Conservation (phyloP, 2,113 vertebrate genomes). For the Arenaria interpres region DNA sequence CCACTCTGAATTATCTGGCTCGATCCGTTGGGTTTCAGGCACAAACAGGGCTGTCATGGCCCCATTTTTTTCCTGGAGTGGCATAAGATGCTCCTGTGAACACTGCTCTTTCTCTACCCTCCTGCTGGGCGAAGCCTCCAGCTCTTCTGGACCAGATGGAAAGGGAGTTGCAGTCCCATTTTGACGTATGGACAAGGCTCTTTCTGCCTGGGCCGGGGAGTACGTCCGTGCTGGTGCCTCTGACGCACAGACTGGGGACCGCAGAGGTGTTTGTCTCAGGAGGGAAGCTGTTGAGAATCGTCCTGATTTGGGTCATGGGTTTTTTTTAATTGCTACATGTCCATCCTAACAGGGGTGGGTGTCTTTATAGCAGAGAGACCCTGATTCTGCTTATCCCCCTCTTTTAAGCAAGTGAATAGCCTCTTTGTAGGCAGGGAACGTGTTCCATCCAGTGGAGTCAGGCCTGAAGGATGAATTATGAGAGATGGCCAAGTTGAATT, state of each 20-base stretch:
- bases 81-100: neutral
- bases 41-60: neutral
- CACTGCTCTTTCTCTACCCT: neutral
- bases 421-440: neutral
- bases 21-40: neutral
- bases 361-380: neutral
- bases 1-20: neutral
- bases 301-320: neutral
- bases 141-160: slow-evolving; percentile 33
- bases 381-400: neutral
- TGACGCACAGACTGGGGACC: neutral
- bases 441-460: neutral
- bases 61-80: neutral
- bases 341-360: neutral
- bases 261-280: neutral
- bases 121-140: neutral
- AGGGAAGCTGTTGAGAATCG: neutral
- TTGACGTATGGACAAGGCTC: neutral
- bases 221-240: neutral
- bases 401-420: neutral
- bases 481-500: neutral
- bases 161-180: neutral
- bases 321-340: neutral
- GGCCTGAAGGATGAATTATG: neutral
- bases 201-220: neutral